Evolutionary conservation across 2,797 vertebrate species (phyloP).

Genomic region (Peromyscus attwateri): DNA sequence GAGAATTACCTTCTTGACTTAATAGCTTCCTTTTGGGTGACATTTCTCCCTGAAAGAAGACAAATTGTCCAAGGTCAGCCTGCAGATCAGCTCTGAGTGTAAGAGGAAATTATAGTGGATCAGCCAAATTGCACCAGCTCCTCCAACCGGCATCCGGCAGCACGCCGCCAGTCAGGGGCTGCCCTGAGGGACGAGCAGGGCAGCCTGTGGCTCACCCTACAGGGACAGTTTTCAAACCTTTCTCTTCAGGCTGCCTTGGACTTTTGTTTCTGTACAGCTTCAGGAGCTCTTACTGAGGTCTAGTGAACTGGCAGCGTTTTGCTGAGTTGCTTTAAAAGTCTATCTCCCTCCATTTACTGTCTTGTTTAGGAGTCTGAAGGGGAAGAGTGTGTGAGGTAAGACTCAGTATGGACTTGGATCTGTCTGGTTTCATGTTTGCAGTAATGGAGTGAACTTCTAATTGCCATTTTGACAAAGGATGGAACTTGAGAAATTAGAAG

Average conservation of each 20-base stretch:
- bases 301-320: neutral
- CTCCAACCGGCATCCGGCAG: slow-evolving; percentile 83
- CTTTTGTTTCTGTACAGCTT: neutral
- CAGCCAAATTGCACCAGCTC: slow-evolving; percentile 87
- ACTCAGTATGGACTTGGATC: neutral
- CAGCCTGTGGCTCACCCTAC: neutral
- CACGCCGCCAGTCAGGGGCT: slow-evolving; percentile 76
- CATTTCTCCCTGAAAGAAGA: slow-evolving; percentile 90
- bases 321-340: slow-evolving; percentile 22
- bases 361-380: neutral
- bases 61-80: slow-evolving; percentile 91
- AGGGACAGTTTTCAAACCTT: neutral
- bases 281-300: neutral
- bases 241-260: neutral
- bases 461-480: neutral
- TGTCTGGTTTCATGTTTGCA: neutral
- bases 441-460: neutral
- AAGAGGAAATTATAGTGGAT: slow-evolving; percentile 91
- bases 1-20: slow-evolving; percentile 92
- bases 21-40: slow-evolving; percentile 93
- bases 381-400: neutral
- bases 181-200: slow-evolving; percentile 53
- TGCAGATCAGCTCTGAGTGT: slow-evolving; percentile 88
- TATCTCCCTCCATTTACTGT: neutral
- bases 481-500: slow-evolving; percentile 31